Conservation (phyloP, 2,797 vertebrate species). For the Octomys mimax region DNA sequence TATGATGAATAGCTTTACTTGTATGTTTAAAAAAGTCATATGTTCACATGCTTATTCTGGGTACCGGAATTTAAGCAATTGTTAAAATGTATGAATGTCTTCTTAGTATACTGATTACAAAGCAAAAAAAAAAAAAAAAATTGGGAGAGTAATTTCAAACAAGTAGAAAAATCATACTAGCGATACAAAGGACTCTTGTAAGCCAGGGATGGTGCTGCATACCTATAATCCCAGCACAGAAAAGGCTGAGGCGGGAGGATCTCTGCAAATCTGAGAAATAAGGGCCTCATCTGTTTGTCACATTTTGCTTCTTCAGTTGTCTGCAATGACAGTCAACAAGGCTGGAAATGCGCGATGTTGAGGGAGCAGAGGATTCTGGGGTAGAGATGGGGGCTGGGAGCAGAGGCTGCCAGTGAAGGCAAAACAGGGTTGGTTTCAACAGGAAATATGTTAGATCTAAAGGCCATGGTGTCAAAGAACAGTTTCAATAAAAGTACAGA, state of each 20-base stretch:
- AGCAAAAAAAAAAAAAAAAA: not conserved
- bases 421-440: not conserved
- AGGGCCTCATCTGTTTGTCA: not conserved
- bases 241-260: not conserved
- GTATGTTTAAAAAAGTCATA: too few species aligned
- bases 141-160: not conserved
- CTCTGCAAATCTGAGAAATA: not conserved
- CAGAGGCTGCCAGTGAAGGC: not conserved
- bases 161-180: slow-evolving; percentile 5
- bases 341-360: not conserved
- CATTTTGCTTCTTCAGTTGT: not conserved
- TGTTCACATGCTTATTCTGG: too few species aligned
- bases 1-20: too few species aligned
- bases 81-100: too few species aligned
- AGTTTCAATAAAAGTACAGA: not conserved
- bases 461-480: not conserved
- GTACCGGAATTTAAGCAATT: too few species aligned
- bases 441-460: not conserved
- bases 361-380: not conserved
- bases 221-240: not conserved
- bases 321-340: not conserved
- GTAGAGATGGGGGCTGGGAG: not conserved
- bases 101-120: too few species aligned
- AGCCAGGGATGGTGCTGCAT: not conserved
- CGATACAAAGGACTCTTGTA: not conserved